Conservation (phyloP, 2,113 vertebrate species). For the Rostratula benghalensis region DNA sequence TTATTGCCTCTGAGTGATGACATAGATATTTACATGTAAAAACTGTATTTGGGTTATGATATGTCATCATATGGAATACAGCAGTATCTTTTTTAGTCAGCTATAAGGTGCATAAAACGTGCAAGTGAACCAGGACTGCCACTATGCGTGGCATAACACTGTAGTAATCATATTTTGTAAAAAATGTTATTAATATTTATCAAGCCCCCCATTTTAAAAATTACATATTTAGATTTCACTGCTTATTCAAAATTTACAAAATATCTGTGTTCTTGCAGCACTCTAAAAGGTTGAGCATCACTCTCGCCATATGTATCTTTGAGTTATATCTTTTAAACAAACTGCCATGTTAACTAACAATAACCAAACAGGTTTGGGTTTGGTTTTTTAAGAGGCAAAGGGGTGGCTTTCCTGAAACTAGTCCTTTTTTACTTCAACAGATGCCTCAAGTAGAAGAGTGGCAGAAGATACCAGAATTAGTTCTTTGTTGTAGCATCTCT, state of each 20-base stretch:
- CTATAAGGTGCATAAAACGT: background rate
- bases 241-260: background rate
- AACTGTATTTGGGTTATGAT: background rate
- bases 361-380: background rate
- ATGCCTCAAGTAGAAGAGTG: background rate
- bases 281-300: background rate
- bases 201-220: background rate
- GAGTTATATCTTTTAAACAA: background rate
- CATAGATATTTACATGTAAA: background rate
- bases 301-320: background rate
- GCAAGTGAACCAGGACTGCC: background rate
- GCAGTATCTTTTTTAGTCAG: background rate
- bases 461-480: constrained; percentile 25
- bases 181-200: background rate
- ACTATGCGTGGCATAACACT: background rate
- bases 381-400: background rate
- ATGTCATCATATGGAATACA: background rate
- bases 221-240: background rate
- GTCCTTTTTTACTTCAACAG: background rate
- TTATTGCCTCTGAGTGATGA: background rate
- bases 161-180: background rate
- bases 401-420: background rate
- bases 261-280: background rate
- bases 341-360: background rate
- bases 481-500: background rate